phyloP scores from a whole-genome alignment of 2,888 invertebrate species.

The Sepioteuthis lessoniana region DNA sequence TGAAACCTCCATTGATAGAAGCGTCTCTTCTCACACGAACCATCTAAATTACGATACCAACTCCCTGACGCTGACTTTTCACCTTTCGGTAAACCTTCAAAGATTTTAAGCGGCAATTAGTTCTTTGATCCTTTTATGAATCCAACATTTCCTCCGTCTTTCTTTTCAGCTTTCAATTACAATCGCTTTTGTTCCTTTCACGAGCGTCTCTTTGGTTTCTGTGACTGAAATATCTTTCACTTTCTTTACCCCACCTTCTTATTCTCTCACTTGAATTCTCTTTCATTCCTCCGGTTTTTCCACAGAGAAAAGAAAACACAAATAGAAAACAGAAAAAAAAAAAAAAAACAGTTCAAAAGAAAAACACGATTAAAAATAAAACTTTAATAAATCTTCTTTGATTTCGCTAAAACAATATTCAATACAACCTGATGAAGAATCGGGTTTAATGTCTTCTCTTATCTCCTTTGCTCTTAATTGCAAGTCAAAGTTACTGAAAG shows the following conservation, averaged over 20 bases:
- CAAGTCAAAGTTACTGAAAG: not conserved
- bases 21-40: not conserved
- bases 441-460: not conserved
- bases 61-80: not conserved
- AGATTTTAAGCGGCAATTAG: not conserved
- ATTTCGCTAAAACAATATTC: not conserved
- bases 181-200: constrained; percentile 8
- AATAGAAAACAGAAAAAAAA: not conserved
- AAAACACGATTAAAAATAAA: not conserved
- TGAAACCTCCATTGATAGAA: not conserved
- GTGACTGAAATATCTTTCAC: not conserved
- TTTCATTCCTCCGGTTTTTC: not conserved
- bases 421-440: too few relatives aligned
- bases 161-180: not conserved
- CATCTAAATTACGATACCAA: not conserved
- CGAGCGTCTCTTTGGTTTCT: not conserved
- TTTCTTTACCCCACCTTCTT: not conserved
- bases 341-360: not conserved
- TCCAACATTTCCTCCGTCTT: not conserved
- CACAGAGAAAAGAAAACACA: not conserved
- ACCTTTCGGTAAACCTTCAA: constrained; percentile 21
- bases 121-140: not conserved
- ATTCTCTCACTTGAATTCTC: not conserved
- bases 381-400: not conserved
- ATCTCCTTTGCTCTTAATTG: not conserved